Base-by-base conservation (phyloP, 2,888 invertebrate species). In the Xylota segnis region DNA sequence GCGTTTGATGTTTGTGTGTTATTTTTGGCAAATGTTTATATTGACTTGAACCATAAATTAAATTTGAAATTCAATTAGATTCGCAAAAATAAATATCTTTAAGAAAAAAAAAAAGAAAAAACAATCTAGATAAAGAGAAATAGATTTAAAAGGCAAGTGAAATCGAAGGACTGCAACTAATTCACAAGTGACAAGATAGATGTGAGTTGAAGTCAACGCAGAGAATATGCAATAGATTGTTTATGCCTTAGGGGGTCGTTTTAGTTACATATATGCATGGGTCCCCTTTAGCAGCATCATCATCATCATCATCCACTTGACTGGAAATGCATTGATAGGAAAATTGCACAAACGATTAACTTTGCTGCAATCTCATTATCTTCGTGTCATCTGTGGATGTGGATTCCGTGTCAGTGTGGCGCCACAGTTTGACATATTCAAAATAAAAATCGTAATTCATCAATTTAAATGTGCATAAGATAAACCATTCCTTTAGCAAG, bases 61-160 rank as follows among this genome's bases (percentile, higher is more conserved):
- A 86, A 82, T 86, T 86, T 86, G 72, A 86, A 86, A 86, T 86
- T 86, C 86, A 86, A 86, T 86, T 86, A 86, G 76, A 86, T 74
- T 74, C 18, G 66, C 54, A 56, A 63, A 75, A 76, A 76, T 40
- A 77, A 59, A 59, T 58, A 58, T 58, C 52, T 16, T 27, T 7
- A 40, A 34, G 29, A 45, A n/a, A 29, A 14, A 50, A 50, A 32
- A 34, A 59, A 54, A 74, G 47, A 45, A 23, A 27, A 59, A 50
- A 23, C 14, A 14, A 12, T 16, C 37, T 37, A 32, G 47, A 54
- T 54, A 32, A 72, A 59, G 66, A 61, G 68, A 83, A 56, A 61
- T 59, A 81, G 58, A 45, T 70, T 52, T 79, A 34, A 70, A 81
- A 65, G 40, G 45, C 23, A 78, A 78, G 70, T 37, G 18, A 56